A percentile compares a stretch with the other conserved stretches of the same genome.
Evolutionary conservation across 2,888 invertebrate species (phyloP).

Genomic region (Lepidocyrtinus sp.): DNA sequence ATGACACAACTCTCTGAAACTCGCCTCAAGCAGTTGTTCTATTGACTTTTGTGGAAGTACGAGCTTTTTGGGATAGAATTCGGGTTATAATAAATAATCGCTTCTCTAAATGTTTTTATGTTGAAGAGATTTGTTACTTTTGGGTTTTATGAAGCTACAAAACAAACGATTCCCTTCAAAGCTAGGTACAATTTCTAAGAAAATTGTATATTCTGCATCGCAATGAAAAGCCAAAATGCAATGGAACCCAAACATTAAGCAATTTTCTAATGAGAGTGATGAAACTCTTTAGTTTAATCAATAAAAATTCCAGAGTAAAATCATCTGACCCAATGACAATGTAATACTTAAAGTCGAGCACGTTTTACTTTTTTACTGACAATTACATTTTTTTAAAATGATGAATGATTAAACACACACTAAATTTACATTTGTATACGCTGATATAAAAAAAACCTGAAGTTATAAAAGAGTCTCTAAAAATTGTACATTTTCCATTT

Average conservation of each 20-base stretch:
- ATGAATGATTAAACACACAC: not conserved
- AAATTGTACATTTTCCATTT: not conserved
- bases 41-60: not conserved
- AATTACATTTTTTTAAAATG: no score
- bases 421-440: not conserved
- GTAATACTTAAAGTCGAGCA: not conserved
- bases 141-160: constrained; percentile 28
- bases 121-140: constrained; percentile 44
- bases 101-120: constrained; percentile 18
- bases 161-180: constrained; percentile 1
- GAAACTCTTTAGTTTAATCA: constrained; percentile 3
- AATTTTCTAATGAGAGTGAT: constrained; percentile 14
- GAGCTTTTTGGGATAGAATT: not conserved
- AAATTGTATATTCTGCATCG: no score
- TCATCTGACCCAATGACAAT: not conserved
- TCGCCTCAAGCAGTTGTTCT: not conserved
- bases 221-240: not conserved
- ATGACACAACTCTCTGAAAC: not conserved
- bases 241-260: not conserved
- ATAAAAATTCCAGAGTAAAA: constrained; percentile 18
- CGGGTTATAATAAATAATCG: constrained; percentile 4
- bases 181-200: not conserved
- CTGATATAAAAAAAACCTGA: not conserved
- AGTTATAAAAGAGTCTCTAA: not conserved
- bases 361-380: not conserved